These are phyloP conservation scores for Hedychridium roseum DNA, from an alignment of 2,888 invertebrate species.

Conservation along the genomic window DNA sequence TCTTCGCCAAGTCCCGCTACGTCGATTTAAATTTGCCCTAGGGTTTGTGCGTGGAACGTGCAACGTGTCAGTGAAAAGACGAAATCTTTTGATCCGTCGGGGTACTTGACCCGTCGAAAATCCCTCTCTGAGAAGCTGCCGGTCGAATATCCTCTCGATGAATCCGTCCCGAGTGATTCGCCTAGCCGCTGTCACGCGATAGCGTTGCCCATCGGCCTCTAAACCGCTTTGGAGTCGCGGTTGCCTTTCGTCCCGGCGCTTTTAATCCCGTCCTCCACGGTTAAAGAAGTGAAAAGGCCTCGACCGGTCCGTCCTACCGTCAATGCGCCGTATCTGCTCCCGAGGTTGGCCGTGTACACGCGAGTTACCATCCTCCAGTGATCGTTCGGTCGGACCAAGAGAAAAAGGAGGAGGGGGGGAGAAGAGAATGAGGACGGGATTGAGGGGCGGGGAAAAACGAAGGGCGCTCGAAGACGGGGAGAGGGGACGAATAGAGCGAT, in stretches of 20 bases:
- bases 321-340: not conserved
- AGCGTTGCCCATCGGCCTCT: slow-evolving; percentile 35
- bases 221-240: slow-evolving; percentile 28
- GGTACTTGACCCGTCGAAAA: no score
- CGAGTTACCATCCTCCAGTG: no score
- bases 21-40: no score
- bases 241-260: not conserved
- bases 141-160: slow-evolving; percentile 31
- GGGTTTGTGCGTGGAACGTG: no score
- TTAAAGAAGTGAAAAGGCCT: no score
- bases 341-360: not conserved
- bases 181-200: slow-evolving; percentile 51
- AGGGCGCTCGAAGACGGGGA: not conserved
- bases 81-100: no score
- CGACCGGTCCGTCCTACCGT: no score
- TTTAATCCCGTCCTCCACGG: slow-evolving; percentile 14
- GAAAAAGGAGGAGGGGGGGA: not conserved
- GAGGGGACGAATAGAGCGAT: no score
- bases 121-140: slow-evolving; percentile 31
- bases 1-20: no score
- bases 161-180: slow-evolving; percentile 27
- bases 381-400: no score
- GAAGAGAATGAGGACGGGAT: slow-evolving; percentile 5
- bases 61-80: no score
- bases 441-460: no score